These are phyloP conservation scores for Tamandua tetradactyla DNA, from an alignment of 2,797 vertebrate species.

Conservation along the genomic window DNA sequence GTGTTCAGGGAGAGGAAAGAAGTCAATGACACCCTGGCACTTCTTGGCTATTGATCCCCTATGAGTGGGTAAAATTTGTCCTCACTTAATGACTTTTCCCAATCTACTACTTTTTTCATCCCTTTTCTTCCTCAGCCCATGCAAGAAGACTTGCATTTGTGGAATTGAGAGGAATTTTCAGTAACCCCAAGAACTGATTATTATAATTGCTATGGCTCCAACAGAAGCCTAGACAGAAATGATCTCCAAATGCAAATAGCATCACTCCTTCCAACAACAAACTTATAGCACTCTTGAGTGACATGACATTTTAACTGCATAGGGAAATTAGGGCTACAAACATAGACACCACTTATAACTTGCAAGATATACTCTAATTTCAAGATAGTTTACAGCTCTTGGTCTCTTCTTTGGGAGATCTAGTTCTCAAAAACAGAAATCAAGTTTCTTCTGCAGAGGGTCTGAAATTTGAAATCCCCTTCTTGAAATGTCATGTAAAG, in stretches of 20 bases:
- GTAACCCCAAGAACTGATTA: neutral
- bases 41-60: neutral
- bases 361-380: neutral
- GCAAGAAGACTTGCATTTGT: neutral
- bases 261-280: conserved; percentile 10
- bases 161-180: neutral
- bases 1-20: neutral
- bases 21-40: neutral
- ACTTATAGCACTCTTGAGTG: neutral
- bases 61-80: neutral
- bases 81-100: neutral
- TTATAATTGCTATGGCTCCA: neutral
- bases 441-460: neutral
- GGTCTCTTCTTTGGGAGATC: neutral
- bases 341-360: neutral
- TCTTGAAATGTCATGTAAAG: conserved; percentile 10
- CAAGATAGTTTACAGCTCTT: neutral
- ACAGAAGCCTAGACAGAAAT: conserved; percentile 35
- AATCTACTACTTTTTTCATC: neutral
- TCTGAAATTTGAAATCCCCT: conserved; percentile 19
- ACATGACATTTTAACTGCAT: neutral
- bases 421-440: conserved; percentile 37
- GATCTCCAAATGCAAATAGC: conserved; percentile 32
- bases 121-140: neutral
- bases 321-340: conserved; percentile 22